Evolutionary conservation across 2,113 vertebrate genomes (phyloP).

Genomic region (Eolophus roseicapilla): DNA sequence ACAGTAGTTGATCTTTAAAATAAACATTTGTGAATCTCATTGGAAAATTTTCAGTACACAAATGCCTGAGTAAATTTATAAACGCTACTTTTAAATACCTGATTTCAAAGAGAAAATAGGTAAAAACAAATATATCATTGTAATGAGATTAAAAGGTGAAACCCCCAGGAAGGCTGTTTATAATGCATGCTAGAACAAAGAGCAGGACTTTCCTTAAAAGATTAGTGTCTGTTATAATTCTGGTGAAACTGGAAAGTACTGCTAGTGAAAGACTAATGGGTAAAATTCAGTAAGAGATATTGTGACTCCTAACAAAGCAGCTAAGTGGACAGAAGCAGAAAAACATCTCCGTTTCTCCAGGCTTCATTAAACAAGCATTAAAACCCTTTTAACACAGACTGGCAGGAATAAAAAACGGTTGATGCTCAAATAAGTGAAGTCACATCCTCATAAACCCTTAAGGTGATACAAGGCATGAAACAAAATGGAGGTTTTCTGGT

Average conservation of each 20-base stretch:
- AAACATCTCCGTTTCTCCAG: background rate
- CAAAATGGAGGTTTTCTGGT: background rate
- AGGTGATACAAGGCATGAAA: background rate
- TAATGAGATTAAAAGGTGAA: slow-evolving; percentile 14
- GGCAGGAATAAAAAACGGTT: background rate
- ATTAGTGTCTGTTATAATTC: background rate
- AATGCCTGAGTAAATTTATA: background rate
- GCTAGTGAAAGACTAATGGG: background rate
- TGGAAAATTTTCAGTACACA: background rate
- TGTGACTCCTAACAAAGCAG: background rate
- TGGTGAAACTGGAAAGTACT: background rate
- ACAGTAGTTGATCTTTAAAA: background rate
- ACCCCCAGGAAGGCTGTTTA: background rate
- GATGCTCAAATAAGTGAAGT: background rate
- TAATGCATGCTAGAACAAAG: background rate
- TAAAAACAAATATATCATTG: background rate
- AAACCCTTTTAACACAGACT: background rate
- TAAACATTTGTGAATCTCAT: background rate
- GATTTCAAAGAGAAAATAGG: background rate
- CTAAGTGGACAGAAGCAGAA: background rate
- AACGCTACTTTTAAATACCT: background rate
- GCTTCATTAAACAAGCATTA: slow-evolving; percentile 2
- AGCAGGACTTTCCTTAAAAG: background rate
- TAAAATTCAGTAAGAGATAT: background rate
- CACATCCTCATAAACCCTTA: background rate